Evolutionary conservation across 2,113 vertebrate species (phyloP).

Genomic region (Amblyornis subalaris): DNA sequence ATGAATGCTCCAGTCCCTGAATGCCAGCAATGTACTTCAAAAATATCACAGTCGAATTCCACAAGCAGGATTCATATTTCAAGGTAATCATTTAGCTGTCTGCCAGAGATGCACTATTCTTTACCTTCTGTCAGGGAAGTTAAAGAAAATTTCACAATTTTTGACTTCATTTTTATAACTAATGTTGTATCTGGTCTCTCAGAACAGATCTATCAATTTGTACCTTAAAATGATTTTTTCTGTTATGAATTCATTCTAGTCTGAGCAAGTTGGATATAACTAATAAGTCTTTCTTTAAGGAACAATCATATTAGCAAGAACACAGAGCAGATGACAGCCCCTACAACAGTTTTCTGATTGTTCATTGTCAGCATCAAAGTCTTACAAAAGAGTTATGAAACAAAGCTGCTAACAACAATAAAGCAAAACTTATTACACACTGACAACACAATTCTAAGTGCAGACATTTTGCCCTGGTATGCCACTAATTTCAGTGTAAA

Average conservation of each 20-base stretch:
- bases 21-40: background rate
- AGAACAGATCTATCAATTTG: background rate
- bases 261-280: background rate
- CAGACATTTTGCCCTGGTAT: background rate
- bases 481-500: background rate
- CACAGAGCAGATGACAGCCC: background rate
- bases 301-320: background rate
- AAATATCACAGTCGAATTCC: background rate
- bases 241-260: background rate
- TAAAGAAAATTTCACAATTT: background rate
- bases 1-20: background rate
- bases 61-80: background rate
- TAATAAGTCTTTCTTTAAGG: background rate
- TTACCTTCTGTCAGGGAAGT: background rate
- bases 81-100: background rate
- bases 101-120: background rate
- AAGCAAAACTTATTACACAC: background rate
- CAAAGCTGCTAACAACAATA: background rate
- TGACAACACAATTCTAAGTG: background rate
- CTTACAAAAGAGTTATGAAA: background rate
- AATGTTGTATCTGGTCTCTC: background rate
- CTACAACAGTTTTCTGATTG: background rate
- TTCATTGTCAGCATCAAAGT: background rate
- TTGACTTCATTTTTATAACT: background rate
- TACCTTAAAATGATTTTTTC: background rate